A percentile compares a stretch with the other conserved stretches of the same genome.
Conservation (phyloP, 2,888 invertebrate genomes). For the Conistra vaccinii region DNA sequence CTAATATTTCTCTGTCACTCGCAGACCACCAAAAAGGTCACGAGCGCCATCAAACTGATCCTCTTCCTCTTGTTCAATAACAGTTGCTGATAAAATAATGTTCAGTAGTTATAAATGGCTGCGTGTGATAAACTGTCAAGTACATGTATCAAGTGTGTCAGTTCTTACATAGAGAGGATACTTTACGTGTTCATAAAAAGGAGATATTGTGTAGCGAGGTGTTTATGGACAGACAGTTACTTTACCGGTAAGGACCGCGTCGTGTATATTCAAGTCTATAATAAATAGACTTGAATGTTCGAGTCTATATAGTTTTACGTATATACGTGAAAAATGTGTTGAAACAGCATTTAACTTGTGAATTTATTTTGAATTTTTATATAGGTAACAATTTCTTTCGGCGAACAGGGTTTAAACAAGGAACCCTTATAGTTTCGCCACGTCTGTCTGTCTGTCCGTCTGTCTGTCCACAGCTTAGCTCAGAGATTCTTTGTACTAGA, state of each 20-base stretch:
- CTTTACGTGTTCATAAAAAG: conserved; percentile 77
- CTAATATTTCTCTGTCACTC: conserved; percentile 7
- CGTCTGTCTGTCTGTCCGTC: no score
- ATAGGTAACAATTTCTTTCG: not conserved
- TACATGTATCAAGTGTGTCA: conserved; percentile 68
- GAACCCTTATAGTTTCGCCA: no score
- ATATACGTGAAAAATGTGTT: not conserved
- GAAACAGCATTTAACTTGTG: not conserved
- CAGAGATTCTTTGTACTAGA: no score
- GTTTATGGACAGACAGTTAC: conserved; percentile 59
- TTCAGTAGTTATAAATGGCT: conserved; percentile 64
- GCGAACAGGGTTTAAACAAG: no score
- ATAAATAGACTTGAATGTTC: not conserved
- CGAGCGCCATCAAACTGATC: not conserved
- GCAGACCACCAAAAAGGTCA: conserved; percentile 2
- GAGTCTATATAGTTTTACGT: no score
- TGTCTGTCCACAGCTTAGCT: no score
- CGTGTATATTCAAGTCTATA: not conserved
- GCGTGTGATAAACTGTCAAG: conserved; percentile 66
- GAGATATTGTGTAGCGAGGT: conserved; percentile 70
- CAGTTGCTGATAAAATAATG: conserved; percentile 67
- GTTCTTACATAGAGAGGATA: conserved; percentile 62
- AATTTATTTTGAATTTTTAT: not conserved
- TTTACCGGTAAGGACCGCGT: not conserved
- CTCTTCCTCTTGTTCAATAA: not conserved